Percentiles rank a stretch among this genome's conserved stretches.
phyloP scores from a whole-genome alignment of 2,797 vertebrate species.

The Artibeus jamaicensis region DNA sequence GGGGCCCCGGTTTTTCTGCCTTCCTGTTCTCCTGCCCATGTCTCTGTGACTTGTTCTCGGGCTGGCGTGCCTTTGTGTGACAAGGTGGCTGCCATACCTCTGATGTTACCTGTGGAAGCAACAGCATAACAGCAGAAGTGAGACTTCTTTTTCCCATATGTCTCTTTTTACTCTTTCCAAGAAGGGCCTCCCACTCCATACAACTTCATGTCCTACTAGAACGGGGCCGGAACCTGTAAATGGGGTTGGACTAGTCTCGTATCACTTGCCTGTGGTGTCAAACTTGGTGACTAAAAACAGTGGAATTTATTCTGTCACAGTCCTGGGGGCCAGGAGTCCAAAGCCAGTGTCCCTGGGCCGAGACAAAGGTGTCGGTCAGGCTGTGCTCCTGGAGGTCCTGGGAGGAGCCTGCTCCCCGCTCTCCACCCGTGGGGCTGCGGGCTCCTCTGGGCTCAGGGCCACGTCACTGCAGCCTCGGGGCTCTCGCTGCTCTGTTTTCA shows the following conservation, averaged over 20 bases:
- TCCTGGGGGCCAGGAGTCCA: neutral
- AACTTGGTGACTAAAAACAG: neutral
- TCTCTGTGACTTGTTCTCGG: neutral
- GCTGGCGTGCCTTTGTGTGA: neutral
- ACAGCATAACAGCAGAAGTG: neutral
- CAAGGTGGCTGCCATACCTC: neutral
- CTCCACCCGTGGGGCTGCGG: neutral
- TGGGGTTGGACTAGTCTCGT: neutral
- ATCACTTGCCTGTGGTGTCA: neutral
- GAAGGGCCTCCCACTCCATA: neutral
- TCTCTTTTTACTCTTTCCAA: neutral
- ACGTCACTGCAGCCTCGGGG: neutral
- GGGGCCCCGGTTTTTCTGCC: neutral
- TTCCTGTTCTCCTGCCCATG: neutral
- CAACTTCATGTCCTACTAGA: neutral
- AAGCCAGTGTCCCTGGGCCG: neutral
- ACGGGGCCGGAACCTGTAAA: neutral
- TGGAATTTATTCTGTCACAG: neutral
- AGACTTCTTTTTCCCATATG: neutral
- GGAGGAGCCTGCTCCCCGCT: neutral
- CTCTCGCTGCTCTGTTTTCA: neutral
- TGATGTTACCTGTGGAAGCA: neutral
- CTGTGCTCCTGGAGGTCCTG: neutral
- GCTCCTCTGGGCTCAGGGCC: neutral
- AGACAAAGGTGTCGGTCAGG: neutral